phyloP scores from a whole-genome alignment of 2,888 invertebrate genomes.

The Drosophila gaucha region DNA sequence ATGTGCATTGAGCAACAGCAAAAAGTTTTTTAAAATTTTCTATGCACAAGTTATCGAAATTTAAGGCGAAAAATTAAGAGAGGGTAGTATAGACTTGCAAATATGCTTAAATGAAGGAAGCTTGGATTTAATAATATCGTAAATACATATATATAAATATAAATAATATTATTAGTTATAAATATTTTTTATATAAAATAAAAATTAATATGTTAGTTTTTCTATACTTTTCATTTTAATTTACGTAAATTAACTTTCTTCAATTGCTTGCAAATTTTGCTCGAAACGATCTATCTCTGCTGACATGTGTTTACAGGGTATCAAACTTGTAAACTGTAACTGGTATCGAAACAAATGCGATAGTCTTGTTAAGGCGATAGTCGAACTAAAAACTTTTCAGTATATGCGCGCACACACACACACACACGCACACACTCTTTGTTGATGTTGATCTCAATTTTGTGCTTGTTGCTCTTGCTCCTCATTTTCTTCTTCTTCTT shows the following conservation, averaged over 20 bases:
- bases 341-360: slow-evolving; percentile 54
- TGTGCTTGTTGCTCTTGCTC: slow-evolving; percentile 6
- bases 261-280: background rate
- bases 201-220: too few relatives aligned
- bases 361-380: slow-evolving; percentile 58
- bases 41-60: slow-evolving; percentile 10
- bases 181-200: too few relatives aligned
- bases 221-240: too few relatives aligned
- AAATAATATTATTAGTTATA: too few relatives aligned
- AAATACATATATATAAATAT: too few relatives aligned
- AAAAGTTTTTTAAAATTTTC: slow-evolving; percentile 33
- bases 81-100: background rate
- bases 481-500: slow-evolving; percentile 21
- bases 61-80: background rate
- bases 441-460: slow-evolving; percentile 48
- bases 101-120: background rate
- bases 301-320: background rate
- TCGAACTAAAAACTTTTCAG: slow-evolving; percentile 32
- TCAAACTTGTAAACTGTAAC: slow-evolving; percentile 42
- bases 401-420: slow-evolving; percentile 1
- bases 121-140: too few relatives aligned
- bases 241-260: too few relatives aligned
- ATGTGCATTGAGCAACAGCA: slow-evolving; percentile 36
- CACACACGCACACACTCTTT: background rate
- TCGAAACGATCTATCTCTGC: background rate